These are phyloP conservation scores for Formica exsecta DNA, from an alignment of 1,140 invertebrate species.

Conservation along the genomic window DNA sequence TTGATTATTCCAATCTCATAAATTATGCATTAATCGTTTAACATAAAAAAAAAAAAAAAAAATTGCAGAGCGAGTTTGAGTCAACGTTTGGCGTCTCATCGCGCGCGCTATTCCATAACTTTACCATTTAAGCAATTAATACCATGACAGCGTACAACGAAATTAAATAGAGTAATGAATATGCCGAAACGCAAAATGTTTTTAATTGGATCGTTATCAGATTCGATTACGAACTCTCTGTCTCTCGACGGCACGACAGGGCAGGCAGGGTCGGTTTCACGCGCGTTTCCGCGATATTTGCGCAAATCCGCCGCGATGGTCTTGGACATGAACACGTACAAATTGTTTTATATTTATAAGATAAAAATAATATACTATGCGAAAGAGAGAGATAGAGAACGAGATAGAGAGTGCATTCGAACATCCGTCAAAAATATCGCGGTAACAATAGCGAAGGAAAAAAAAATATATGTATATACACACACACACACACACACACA, in stretches of 20 bases:
- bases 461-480: conserved; percentile 20
- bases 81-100: conserved; percentile 1
- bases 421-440: conserved; percentile 70
- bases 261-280: neutral
- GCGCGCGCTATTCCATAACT: conserved; percentile 7
- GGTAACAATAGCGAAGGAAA: conserved; percentile 48
- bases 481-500: neutral
- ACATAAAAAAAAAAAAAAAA: conserved; percentile 1
- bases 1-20: conserved; percentile 17
- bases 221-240: conserved; percentile 23
- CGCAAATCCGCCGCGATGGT: conserved; percentile 52
- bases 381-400: neutral
- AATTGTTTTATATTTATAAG: conserved; percentile 65
- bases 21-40: conserved; percentile 32
- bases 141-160: neutral
- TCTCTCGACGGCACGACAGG: conserved; percentile 33
- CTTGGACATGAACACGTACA: conserved; percentile 18
- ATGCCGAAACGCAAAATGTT: conserved; percentile 27
- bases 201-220: conserved; percentile 47
- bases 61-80: conserved; percentile 1
- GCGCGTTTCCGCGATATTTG: conserved; percentile 62
- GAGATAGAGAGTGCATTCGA: conserved; percentile 47
- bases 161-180: conserved; percentile 39
- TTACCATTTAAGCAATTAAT: conserved; percentile 49
- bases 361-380: conserved; percentile 53